Evolutionary conservation across 2,888 invertebrate species (phyloP).

Genomic region (Seira ritae): DNA sequence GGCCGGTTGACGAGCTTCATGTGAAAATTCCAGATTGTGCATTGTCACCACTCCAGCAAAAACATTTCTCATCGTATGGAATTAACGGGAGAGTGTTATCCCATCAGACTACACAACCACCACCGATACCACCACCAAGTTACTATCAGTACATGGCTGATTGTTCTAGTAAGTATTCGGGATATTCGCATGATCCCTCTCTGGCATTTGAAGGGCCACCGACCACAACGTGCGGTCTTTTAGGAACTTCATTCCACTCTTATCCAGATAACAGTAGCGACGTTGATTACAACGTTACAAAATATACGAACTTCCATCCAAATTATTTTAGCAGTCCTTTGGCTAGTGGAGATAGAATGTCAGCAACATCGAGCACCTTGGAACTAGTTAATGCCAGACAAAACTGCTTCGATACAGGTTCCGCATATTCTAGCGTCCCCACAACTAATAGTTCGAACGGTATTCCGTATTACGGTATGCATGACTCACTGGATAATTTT

Average conservation of each 20-base stretch:
- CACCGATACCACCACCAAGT: conserved; percentile 56
- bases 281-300: conserved; percentile 9
- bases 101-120: conserved; percentile 20
- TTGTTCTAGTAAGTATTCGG: conserved; percentile 26
- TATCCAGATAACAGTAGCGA: conserved; percentile 25
- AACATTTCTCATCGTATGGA: conserved; percentile 29
- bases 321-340: conserved; percentile 37
- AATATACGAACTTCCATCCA: conserved; percentile 25
- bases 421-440: too few relatives aligned
- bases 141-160: conserved; percentile 63
- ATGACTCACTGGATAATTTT: conserved; percentile 24
- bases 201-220: too few relatives aligned
- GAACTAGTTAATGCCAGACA: too few relatives aligned
- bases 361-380: too few relatives aligned
- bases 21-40: conserved; percentile 38
- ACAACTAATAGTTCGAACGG: too few relatives aligned
- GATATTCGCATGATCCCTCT: not conserved
- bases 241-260: conserved; percentile 28
- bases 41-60: conserved; percentile 25
- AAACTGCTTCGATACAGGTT: too few relatives aligned
- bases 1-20: conserved; percentile 29
- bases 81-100: conserved; percentile 22
- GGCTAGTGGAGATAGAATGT: conserved; percentile 8
- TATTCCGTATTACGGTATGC: conserved; percentile 8
- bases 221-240: conserved; percentile 16